Percentiles rank a stretch among this genome's conserved stretches.
These are phyloP conservation scores for Trachurus trachurus DNA, from an alignment of 2,797 vertebrate genomes.

Conservation along the genomic window DNA sequence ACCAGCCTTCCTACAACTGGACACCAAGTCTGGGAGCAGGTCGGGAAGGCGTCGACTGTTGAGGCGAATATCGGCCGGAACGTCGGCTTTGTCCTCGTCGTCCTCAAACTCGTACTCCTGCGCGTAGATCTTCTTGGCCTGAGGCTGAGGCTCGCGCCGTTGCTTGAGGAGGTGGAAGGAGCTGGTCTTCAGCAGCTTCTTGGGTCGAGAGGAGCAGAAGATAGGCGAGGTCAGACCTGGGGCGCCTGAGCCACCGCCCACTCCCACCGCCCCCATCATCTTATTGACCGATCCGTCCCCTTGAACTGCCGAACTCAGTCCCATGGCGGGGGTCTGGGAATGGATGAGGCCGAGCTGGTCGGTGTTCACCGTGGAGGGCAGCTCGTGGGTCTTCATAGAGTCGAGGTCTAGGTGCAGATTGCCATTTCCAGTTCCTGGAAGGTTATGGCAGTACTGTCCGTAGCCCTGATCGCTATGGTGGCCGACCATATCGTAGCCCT, in stretches of 20 bases:
- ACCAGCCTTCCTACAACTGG: constrained; percentile 89
- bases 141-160: constrained; percentile 85
- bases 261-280: constrained; percentile 76
- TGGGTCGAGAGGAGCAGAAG: constrained; percentile 94
- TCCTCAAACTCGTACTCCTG: constrained; percentile 96
- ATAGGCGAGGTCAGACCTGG: constrained; percentile 88
- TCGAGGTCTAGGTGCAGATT: constrained; percentile 88
- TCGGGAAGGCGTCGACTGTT: constrained; percentile 90
- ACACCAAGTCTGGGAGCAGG: constrained; percentile 92
- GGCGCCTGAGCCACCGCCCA: constrained; percentile 63
- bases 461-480: constrained; percentile 84
- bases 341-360: constrained; percentile 94
- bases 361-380: constrained; percentile 93
- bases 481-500: constrained; percentile 86
- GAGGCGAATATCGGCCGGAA: constrained; percentile 93
- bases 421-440: constrained; percentile 78
- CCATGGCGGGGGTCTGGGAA: constrained; percentile 81
- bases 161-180: constrained; percentile 94
- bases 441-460: constrained; percentile 83
- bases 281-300: constrained; percentile 79
- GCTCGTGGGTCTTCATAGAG: constrained; percentile 88
- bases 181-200: constrained; percentile 93
- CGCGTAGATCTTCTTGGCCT: constrained; percentile 90
- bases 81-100: constrained; percentile 92
- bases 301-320: constrained; percentile 70